Evolutionary conservation across 2,888 invertebrate genomes (phyloP).

Genomic region (Drosophila ezoana): DNA sequence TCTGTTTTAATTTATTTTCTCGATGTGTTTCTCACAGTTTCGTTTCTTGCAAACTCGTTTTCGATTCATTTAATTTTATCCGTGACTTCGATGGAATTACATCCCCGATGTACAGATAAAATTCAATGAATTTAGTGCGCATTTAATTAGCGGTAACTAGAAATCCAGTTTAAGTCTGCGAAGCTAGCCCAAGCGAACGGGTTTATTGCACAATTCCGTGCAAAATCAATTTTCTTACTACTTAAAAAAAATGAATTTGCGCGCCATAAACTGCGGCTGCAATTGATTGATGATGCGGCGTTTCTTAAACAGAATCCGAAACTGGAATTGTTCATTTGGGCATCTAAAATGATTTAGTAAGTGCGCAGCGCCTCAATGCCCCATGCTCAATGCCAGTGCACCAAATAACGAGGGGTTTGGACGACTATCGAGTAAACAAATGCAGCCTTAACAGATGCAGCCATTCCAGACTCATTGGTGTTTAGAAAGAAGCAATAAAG

Average conservation of each 20-base stretch:
- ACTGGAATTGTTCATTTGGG: conserved; percentile 9
- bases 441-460: conserved; percentile 21
- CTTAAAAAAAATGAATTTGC: conserved; percentile 72
- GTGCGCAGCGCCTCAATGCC: conserved; percentile 9
- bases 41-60: conserved; percentile 18
- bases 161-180: conserved; percentile 33
- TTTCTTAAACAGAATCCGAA: conserved; percentile 20
- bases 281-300: conserved; percentile 50
- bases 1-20: too few species aligned
- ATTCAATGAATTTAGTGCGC: conserved; percentile 54
- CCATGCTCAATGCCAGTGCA: conserved; percentile 6
- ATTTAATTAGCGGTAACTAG: conserved; percentile 48
- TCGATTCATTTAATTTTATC: conserved; percentile 28
- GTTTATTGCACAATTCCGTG: conserved; percentile 70
- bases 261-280: conserved; percentile 53
- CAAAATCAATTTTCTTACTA: conserved; percentile 68
- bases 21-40: background rate
- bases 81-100: conserved; percentile 23
- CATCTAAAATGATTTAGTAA: conserved; percentile 25
- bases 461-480: conserved; percentile 57
- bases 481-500: conserved; percentile 41
- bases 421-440: conserved; percentile 43
- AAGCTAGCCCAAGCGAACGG: conserved; percentile 47
- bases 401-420: conserved; percentile 4
- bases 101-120: conserved; percentile 45